phyloP scores from a whole-genome alignment of 2,113 vertebrate genomes.

The Xiphorhynchus elegans region DNA sequence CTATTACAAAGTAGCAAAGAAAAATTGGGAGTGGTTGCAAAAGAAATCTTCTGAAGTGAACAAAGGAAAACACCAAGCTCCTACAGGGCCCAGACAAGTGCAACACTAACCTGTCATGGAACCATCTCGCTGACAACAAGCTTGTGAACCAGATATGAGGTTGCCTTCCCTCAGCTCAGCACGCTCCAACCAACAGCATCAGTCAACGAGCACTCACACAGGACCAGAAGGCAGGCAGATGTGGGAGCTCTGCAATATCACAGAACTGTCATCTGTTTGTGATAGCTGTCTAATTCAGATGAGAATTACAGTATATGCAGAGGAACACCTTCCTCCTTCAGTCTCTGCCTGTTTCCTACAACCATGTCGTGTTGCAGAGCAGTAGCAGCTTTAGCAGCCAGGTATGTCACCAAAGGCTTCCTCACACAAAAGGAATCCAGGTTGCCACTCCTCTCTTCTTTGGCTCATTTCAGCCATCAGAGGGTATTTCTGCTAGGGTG shows the following conservation, averaged over 20 bases:
- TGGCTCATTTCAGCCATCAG: neutral
- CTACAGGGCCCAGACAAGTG: no score
- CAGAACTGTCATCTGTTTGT: neutral
- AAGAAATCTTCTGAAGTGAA: neutral
- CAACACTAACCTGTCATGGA: accelerated
- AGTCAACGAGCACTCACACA: neutral
- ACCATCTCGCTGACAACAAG: neutral
- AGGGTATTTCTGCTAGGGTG: neutral
- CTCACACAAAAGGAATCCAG: accelerated
- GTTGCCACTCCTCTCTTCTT: neutral
- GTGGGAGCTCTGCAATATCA: accelerated
- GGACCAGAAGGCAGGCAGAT: neutral
- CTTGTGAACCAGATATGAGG: neutral
- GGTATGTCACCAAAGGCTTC: neutral
- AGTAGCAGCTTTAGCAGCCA: neutral
- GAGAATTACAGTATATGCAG: neutral
- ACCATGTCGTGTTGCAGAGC: accelerated
- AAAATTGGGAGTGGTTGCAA: neutral
- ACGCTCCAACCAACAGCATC: neutral
- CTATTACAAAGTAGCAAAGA: neutral
- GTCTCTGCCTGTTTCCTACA: accelerated
- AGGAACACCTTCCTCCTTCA: neutral
- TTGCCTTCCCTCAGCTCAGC: neutral
- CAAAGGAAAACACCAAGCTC: neutral
- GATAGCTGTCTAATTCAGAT: neutral